Percentiles rank a stretch among this genome's conserved stretches.
Evolutionary conservation across 2,888 invertebrate genomes (phyloP).

Genomic region (Gymnosoma rotundatum): DNA sequence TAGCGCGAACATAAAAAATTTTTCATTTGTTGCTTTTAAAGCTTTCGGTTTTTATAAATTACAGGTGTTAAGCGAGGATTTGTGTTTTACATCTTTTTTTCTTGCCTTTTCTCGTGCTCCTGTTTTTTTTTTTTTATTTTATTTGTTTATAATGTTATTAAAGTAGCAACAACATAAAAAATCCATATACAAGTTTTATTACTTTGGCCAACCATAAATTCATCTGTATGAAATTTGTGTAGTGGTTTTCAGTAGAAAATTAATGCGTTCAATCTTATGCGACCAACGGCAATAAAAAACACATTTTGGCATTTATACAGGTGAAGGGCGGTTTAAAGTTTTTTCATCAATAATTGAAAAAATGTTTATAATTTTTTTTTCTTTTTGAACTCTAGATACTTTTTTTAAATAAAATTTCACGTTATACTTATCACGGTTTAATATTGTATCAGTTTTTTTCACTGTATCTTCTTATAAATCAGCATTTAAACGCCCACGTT

Average conservation of each 20-base stretch:
- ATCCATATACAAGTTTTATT: slow-evolving; percentile 65
- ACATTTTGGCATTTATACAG: too few relatives aligned
- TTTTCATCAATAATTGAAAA: too few relatives aligned
- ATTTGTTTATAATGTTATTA: slow-evolving; percentile 57
- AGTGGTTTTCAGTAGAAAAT: slow-evolving; percentile 20
- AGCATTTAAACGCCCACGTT: too few relatives aligned
- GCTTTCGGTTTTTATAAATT: slow-evolving; percentile 43
- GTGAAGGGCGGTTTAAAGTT: too few relatives aligned
- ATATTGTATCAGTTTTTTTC: too few relatives aligned
- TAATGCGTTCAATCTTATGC: not conserved
- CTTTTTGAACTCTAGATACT: too few relatives aligned
- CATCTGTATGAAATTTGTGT: slow-evolving; percentile 43
- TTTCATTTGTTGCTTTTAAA: slow-evolving; percentile 44
- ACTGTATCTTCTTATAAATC: too few relatives aligned
- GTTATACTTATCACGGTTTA: too few relatives aligned
- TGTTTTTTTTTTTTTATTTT: slow-evolving; percentile 57
- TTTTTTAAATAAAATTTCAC: too few relatives aligned
- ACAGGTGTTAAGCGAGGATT: slow-evolving; percentile 58
- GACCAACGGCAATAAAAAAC: not conserved
- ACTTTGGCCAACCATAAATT: slow-evolving; percentile 61
- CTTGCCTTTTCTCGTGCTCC: not conserved
- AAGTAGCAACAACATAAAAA: slow-evolving; percentile 39
- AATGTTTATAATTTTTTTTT: too few relatives aligned
- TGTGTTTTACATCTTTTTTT: slow-evolving; percentile 38
- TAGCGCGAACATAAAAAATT: slow-evolving; percentile 26